Evolutionary conservation across 2,888 invertebrate genomes (phyloP).

Genomic region (Pyrocoelia pectoralis): DNA sequence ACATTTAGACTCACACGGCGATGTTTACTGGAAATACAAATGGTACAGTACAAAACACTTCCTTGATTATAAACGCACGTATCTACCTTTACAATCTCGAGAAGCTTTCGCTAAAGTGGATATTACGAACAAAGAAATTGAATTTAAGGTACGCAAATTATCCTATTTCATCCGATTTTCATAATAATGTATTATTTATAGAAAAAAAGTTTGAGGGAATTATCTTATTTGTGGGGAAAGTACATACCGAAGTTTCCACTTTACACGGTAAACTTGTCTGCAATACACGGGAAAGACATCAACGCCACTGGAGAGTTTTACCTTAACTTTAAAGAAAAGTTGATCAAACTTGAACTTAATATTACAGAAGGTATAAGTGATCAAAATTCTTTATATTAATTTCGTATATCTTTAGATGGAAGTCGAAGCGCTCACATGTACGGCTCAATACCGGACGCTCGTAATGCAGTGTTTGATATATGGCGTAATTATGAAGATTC

Average conservation of each 20-base stretch:
- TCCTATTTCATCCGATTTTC: too few relatives aligned
- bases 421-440: conserved; percentile 74
- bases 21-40: conserved; percentile 58
- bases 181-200: conserved; percentile 47
- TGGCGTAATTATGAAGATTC: conserved; percentile 87
- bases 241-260: conserved; percentile 62
- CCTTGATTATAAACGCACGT: conserved; percentile 66
- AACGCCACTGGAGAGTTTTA: conserved; percentile 68
- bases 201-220: conserved; percentile 68
- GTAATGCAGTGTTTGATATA: conserved; percentile 77
- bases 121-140: conserved; percentile 66
- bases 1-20: conserved; percentile 66
- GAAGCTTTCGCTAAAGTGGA: conserved; percentile 65
- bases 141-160: conserved; percentile 67
- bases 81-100: conserved; percentile 63
- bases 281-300: conserved; percentile 65
- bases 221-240: conserved; percentile 64
- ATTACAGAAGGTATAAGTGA: conserved; percentile 66
- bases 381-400: conserved; percentile 31
- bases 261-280: conserved; percentile 66
- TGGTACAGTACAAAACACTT: conserved; percentile 57
- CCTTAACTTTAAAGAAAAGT: conserved; percentile 65
- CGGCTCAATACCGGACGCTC: conserved; percentile 78
- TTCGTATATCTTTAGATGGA: conserved; percentile 62
- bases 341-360: conserved; percentile 73